Conservation (phyloP, 2,113 vertebrate genomes). For the Burhinus oedicnemus region DNA sequence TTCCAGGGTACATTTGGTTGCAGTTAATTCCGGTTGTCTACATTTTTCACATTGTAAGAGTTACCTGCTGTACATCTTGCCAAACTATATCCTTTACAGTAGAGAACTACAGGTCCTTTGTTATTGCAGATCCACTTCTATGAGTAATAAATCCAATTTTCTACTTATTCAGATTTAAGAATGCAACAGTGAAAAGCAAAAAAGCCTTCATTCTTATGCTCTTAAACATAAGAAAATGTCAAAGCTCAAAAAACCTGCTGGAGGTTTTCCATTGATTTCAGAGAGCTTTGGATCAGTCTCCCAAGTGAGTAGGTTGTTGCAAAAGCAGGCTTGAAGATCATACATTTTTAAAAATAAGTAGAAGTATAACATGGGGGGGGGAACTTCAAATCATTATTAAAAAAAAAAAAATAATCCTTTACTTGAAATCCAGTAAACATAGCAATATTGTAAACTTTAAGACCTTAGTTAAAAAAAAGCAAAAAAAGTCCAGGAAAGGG, state of each 20-base stretch:
- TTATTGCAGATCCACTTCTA: neutral
- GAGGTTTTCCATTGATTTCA: constrained; percentile 6
- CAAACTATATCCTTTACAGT: neutral
- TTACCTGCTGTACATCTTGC: constrained; percentile 32
- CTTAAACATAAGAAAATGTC: neutral
- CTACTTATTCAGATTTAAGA: constrained; percentile 15
- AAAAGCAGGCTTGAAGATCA: neutral
- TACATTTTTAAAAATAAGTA: neutral
- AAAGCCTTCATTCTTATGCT: neutral
- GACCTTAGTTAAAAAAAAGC: neutral
- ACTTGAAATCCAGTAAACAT: neutral
- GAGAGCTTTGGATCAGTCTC: neutral
- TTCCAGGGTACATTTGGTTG: constrained; percentile 33
- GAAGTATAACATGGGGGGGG: neutral
- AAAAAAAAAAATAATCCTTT: neutral
- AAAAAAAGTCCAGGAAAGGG: neutral
- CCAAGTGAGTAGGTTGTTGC: neutral
- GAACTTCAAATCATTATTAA: neutral
- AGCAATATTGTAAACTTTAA: neutral
- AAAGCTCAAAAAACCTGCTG: neutral
- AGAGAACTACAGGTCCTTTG: neutral
- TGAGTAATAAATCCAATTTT: constrained; percentile 17
- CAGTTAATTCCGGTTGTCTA: constrained; percentile 11
- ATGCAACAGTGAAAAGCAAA: neutral
- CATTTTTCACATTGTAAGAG: constrained; percentile 41